Base-by-base conservation (phyloP, 2,888 invertebrate genomes). In the Hofmannophila pseudospretella region DNA sequence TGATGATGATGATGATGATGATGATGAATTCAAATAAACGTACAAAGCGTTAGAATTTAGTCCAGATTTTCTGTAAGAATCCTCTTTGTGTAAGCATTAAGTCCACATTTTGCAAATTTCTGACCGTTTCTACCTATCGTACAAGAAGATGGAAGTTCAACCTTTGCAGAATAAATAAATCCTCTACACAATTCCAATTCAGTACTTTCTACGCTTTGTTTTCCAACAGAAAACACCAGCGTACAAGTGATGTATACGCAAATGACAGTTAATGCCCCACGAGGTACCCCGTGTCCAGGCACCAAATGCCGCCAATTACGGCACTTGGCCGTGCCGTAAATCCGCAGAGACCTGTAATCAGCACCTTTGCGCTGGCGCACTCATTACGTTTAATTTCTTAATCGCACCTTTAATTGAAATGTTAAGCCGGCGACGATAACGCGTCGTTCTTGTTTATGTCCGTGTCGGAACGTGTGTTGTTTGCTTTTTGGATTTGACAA, bases 401-500 rank as follows among this genome's bases (percentile, higher is more conserved):
- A 81, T 81, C 77, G 62, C 52, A 49, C 54, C 65, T 67, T 70
- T 85, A 81, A 85, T 85, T 85, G 82, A 82, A 82, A 84, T 76
- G 79, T 82, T 74, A 67, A 69, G 65, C 58, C 54, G 53, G 14
- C 26, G 40, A 41, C 56, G 81, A 78, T 78, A 77, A 71, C 60
- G 54, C 42, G 39, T 56, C 52, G 60, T 60, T 51, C 49, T 62
- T 67, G 62, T 77, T 74, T 77, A 75, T 70, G 71, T 61, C 58
- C 49, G 51, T 54, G 58, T 63, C 59, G 51, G 68, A 59, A 67
- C 16, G 37, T 23, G 8, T 47, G 66, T 69, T 63, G 62, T 58
- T 63, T 60, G 45, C 38, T 55, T 54, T 41, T 45, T 31, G 12
- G 40, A 20, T 64, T 58, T 58, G 57, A 60, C 59, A 62, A 59